Conservation (phyloP, 2,797 vertebrate species). For the Myoxocephalus aenaeus region DNA sequence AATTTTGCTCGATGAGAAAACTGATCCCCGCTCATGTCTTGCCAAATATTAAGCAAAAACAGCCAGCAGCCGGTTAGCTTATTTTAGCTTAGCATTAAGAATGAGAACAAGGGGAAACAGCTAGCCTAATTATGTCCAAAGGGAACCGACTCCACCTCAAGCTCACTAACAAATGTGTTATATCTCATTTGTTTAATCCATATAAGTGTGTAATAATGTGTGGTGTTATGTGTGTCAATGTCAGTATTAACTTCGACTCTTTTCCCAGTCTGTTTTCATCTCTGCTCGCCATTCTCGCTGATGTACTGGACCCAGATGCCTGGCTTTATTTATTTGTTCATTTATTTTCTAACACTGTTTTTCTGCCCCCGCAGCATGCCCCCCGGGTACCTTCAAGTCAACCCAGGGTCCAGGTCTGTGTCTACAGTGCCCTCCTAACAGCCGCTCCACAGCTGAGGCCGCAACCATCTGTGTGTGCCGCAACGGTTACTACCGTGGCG, state of each 20-base stretch:
- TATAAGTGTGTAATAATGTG: background rate
- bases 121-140: background rate
- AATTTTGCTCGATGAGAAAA: slow-evolving; percentile 1
- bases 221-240: background rate
- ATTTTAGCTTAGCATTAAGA: background rate
- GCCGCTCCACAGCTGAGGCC: slow-evolving; percentile 92
- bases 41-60: background rate
- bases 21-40: background rate
- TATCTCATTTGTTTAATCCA: background rate
- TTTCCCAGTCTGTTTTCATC: slow-evolving; percentile 10
- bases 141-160: background rate
- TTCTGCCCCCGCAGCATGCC: slow-evolving; percentile 88
- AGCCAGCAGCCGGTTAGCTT: background rate
- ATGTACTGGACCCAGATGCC: slow-evolving; percentile 8
- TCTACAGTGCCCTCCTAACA: slow-evolving; percentile 92
- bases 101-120: background rate
- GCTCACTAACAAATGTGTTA: background rate
- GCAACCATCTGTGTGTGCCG: slow-evolving; percentile 93
- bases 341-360: slow-evolving; percentile 25
- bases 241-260: background rate
- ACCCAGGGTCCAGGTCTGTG: slow-evolving; percentile 92
- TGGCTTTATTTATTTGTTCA: background rate
- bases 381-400: slow-evolving; percentile 95
- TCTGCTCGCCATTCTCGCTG: background rate
- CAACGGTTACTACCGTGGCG: slow-evolving; percentile 94